Conservation (phyloP, 2,888 invertebrate species). For the Phyllotreta striolata region DNA sequence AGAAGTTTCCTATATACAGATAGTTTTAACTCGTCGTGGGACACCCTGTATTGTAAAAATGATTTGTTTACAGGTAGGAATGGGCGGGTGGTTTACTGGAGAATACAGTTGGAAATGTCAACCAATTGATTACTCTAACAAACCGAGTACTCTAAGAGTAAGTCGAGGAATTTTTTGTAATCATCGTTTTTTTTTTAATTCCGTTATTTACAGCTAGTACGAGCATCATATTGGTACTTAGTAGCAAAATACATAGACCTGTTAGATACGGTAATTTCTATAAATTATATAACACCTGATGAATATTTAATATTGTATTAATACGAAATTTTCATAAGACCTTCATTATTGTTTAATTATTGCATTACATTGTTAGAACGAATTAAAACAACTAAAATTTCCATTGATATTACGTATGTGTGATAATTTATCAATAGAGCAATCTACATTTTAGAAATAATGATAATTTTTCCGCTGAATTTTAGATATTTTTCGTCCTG, state of each 20-base stretch:
- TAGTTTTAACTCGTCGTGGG: too few species aligned
- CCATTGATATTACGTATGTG: too few species aligned
- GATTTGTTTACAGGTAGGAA: conserved; percentile 70
- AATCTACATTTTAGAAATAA: too few species aligned
- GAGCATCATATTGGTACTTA: conserved; percentile 95
- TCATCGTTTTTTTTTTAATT: too few species aligned
- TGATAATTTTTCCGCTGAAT: conserved; percentile 42
- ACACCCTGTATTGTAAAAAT: too few species aligned
- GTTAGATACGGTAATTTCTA: conserved; percentile 88
- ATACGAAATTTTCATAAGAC: too few species aligned
- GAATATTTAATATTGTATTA: background rate
- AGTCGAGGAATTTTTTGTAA: too few species aligned
- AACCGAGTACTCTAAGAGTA: conserved; percentile 91
- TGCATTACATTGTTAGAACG: too few species aligned
- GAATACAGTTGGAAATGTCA: conserved; percentile 96
- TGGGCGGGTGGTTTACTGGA: conserved; percentile 93
- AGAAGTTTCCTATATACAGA: too few species aligned
- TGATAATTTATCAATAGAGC: too few species aligned
- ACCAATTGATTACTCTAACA: conserved; percentile 94
- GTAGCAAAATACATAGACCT: conserved; percentile 97
- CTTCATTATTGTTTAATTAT: too few species aligned
- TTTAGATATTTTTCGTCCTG: conserved; percentile 91
- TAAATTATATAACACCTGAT: background rate
- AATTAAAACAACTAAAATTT: too few species aligned
- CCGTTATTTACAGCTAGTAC: conserved; percentile 77